These are phyloP conservation scores for Sebastes kiyomatsui DNA, from an alignment of 2,797 vertebrate species.

Conservation along the genomic window DNA sequence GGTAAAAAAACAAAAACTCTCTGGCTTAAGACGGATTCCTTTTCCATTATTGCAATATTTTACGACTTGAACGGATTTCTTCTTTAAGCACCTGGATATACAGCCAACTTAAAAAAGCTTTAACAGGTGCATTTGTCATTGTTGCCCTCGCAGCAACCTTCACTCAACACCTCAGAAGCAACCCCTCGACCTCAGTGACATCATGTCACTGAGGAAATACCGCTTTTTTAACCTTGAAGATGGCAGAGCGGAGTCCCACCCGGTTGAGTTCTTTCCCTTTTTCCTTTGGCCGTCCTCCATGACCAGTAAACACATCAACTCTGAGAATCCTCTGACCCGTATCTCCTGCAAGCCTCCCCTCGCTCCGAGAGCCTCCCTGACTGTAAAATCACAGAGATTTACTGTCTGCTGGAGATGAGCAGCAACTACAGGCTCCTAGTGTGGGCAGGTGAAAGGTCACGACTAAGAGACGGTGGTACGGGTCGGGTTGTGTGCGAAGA, in stretches of 20 bases:
- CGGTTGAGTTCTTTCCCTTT: conserved; percentile 10
- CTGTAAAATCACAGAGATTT: conserved; percentile 66
- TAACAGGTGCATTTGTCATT: conserved; percentile 24
- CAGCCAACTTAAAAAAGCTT: neutral
- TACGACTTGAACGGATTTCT: neutral
- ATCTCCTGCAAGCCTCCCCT: conserved; percentile 45
- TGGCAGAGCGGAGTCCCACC: conserved; percentile 10
- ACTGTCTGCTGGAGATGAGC: conserved; percentile 50
- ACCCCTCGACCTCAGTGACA: conserved; percentile 5
- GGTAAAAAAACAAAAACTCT: neutral
- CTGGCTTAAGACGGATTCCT: neutral
- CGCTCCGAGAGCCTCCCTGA: conserved; percentile 29
- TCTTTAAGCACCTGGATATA: neutral
- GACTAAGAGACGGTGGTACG: conserved; percentile 6
- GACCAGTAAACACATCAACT: conserved; percentile 57
- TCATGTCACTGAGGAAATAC: conserved; percentile 5
- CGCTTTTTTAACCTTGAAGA: conserved; percentile 1
- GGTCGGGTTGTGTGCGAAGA: neutral
- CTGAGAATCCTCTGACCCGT: conserved; percentile 48
- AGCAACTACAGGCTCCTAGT: conserved; percentile 46
- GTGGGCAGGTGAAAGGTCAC: conserved; percentile 61
- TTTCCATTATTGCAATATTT: conserved; percentile 9
- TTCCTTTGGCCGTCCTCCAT: conserved; percentile 23
- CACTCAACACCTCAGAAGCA: conserved; percentile 9
- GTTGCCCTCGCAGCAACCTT: neutral